Conservation (phyloP, 2,797 vertebrate genomes). For the Coccyzus lansbergi region DNA sequence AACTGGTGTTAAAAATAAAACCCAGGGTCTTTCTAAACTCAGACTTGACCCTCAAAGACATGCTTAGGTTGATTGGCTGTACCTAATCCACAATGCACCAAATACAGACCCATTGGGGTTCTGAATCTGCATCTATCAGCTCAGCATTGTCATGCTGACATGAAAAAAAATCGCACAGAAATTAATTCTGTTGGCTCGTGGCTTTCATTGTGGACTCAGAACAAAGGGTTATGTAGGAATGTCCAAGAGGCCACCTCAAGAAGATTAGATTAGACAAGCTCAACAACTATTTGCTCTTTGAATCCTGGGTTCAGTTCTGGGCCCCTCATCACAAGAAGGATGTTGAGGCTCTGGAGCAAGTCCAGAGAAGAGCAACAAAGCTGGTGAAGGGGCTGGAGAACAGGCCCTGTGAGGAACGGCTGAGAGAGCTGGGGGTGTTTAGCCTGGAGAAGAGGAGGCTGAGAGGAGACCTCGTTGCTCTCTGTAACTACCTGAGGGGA, state of each 20-base stretch:
- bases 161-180: not conserved
- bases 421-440: too few relatives aligned
- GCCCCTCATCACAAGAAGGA: too few relatives aligned
- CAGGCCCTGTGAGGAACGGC: too few relatives aligned
- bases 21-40: not conserved
- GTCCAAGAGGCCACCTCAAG: not conserved
- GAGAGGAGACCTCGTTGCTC: too few relatives aligned
- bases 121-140: fast-evolving
- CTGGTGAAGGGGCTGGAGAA: too few relatives aligned
- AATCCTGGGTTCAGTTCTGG: too few relatives aligned
- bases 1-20: not conserved
- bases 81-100: not conserved
- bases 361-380: too few relatives aligned
- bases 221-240: fast-evolving
- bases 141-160: not conserved
- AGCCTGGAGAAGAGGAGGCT: too few relatives aligned
- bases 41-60: not conserved
- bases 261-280: not conserved
- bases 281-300: too few relatives aligned
- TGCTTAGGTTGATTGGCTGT: not conserved
- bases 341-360: too few relatives aligned
- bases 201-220: not conserved
- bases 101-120: not conserved
- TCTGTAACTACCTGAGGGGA: too few relatives aligned
- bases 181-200: not conserved